A percentile compares a stretch with the other conserved stretches of the same genome.
phyloP scores from a whole-genome alignment of 2,888 invertebrate genomes.

The Acanthosepion pharaonis region DNA sequence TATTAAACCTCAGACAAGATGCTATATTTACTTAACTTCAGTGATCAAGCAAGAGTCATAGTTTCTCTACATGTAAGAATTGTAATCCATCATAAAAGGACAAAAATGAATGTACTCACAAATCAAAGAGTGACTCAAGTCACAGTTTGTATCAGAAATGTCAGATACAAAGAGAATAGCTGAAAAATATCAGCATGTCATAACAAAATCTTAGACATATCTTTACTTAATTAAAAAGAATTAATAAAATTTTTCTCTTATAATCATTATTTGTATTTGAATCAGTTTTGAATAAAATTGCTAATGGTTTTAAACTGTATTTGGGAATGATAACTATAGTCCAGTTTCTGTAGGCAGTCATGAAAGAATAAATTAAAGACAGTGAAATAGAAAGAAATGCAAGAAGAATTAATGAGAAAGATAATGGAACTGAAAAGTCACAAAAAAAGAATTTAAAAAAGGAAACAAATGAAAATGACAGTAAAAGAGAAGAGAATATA shows the following conservation, averaged over 20 bases:
- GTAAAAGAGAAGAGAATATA: background rate
- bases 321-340: too few relatives aligned
- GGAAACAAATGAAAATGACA: background rate
- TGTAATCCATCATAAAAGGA: background rate
- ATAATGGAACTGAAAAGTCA: background rate
- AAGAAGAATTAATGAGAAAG: background rate
- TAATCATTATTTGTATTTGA: background rate
- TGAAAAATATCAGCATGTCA: background rate
- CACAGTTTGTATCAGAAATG: background rate
- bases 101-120: background rate
- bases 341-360: background rate
- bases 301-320: too few relatives aligned
- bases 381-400: background rate
- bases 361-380: background rate
- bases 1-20: background rate
- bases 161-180: background rate
- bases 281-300: too few relatives aligned
- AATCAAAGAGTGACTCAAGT: background rate
- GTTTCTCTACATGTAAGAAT: background rate
- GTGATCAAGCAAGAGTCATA: background rate
- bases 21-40: background rate
- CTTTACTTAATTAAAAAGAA: background rate
- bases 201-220: background rate
- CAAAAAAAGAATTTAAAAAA: background rate
- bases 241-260: background rate